Percentiles rank a stretch among this genome's conserved stretches.
phyloP scores from a whole-genome alignment of 2,888 invertebrate genomes.

The Pecten maximus region DNA sequence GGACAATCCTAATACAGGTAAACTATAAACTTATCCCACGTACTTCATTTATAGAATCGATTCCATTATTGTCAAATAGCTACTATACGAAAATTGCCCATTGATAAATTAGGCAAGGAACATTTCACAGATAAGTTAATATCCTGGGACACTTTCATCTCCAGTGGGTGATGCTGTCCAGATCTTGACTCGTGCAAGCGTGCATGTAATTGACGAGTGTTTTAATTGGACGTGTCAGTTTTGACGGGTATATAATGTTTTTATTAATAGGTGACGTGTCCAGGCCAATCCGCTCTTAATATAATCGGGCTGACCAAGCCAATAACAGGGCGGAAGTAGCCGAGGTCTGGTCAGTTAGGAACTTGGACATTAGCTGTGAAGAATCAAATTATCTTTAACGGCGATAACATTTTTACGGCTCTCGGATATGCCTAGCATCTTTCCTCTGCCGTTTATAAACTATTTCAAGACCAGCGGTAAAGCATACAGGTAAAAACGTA shows the following conservation, averaged over 20 bases:
- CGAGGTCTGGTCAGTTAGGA: neutral
- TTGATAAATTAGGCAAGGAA: neutral
- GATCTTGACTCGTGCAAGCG: neutral
- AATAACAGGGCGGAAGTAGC: slow-evolving; percentile 17
- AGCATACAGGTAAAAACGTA: neutral
- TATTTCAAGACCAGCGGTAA: neutral
- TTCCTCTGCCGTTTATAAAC: neutral
- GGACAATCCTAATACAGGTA: no score
- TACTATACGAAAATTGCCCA: no score
- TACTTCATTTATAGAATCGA: neutral
- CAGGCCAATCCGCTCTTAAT: neutral
- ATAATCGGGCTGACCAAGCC: neutral
- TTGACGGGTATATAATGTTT: slow-evolving; percentile 1
- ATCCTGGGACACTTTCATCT: neutral
- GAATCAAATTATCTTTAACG: neutral
- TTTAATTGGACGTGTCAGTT: neutral
- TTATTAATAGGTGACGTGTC: slow-evolving; percentile 30
- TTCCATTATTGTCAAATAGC: neutral
- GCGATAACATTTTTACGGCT: neutral
- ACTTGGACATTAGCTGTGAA: neutral
- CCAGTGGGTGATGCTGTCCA: neutral
- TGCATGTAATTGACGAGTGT: neutral
- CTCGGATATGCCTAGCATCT: neutral
- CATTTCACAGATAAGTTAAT: neutral
- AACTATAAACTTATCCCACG: neutral